Conservation (phyloP, 2,888 invertebrate genomes). For the Acrobeloides nanus region DNA sequence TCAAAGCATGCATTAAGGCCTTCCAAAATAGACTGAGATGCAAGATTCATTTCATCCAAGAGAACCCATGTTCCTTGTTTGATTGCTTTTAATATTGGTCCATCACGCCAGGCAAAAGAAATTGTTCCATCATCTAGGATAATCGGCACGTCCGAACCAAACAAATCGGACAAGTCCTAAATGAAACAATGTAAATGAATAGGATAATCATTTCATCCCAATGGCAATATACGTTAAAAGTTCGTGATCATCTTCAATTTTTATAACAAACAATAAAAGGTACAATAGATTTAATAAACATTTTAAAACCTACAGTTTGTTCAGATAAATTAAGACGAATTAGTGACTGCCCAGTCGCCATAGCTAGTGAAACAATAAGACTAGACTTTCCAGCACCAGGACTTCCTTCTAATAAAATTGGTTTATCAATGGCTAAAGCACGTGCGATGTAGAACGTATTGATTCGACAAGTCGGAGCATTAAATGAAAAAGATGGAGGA, state of each 20-base stretch:
- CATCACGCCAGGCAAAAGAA: constrained; percentile 92
- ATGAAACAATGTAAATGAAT: too few species aligned
- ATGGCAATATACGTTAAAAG: constrained; percentile 6
- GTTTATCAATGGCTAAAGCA: constrained; percentile 71
- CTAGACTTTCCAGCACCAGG: constrained; percentile 98
- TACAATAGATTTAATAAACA: constrained; percentile 5
- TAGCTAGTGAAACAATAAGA: constrained; percentile 79
- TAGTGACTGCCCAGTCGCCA: constrained; percentile 72
- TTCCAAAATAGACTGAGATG: constrained; percentile 94
- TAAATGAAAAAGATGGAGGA: constrained; percentile 19
- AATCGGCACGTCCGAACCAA: constrained; percentile 91
- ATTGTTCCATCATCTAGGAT: constrained; percentile 69
- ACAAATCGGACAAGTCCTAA: constrained; percentile 87
- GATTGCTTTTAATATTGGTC: constrained; percentile 83
- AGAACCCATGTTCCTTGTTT: constrained; percentile 90
- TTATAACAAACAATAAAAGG: background rate
- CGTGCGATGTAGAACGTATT: constrained; percentile 79
- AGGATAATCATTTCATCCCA: too few species aligned
- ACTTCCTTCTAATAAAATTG: constrained; percentile 81
- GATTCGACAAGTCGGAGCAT: constrained; percentile 20
- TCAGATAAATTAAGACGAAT: constrained; percentile 93
- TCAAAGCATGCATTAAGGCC: constrained; percentile 96
- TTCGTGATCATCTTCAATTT: background rate
- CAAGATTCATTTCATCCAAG: constrained; percentile 92
- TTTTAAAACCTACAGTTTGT: constrained; percentile 71